Percentiles rank a stretch among this genome's conserved stretches.
Evolutionary conservation across 2,888 invertebrate species (phyloP).

Genomic region (Perizoma flavofasciatum): DNA sequence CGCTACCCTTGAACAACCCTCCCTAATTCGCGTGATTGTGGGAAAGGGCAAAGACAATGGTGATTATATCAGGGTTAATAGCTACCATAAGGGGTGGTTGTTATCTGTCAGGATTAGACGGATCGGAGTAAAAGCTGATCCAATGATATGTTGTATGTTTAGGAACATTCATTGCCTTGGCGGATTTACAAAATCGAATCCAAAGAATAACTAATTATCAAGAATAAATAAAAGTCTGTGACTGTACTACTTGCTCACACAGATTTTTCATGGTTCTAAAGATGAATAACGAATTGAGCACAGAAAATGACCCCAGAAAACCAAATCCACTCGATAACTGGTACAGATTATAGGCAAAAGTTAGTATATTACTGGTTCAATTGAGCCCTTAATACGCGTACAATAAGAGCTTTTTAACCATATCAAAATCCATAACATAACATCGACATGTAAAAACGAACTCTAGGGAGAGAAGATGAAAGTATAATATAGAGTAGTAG

Average conservation of each 20-base stretch:
- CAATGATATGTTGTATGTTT: constrained; percentile 43
- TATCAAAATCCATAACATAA: constrained; percentile 49
- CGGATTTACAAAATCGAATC: no score
- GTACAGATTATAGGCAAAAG: constrained; percentile 35
- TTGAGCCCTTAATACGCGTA: constrained; percentile 60
- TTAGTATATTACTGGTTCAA: constrained; percentile 49
- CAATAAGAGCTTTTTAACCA: constrained; percentile 63
- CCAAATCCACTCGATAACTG: constrained; percentile 14
- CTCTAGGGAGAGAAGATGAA: constrained; percentile 28
- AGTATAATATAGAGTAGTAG: constrained; percentile 38
- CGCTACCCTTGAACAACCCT: constrained; percentile 27
- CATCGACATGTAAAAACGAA: constrained; percentile 29
- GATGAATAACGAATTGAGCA: neutral
- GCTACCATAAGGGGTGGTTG: constrained; percentile 59
- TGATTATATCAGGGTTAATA: constrained; percentile 79
- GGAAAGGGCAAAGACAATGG: constrained; percentile 79
- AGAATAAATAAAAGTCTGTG: no score
- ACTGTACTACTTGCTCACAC: no score
- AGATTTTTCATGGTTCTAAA: neutral
- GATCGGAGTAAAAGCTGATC: constrained; percentile 38
- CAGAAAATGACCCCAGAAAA: constrained; percentile 9
- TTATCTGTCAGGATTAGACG: constrained; percentile 71
- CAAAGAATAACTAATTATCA: no score
- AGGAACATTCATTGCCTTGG: constrained; percentile 10
- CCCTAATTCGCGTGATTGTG: constrained; percentile 59